phyloP scores from a whole-genome alignment of 2,797 vertebrate genomes.

The Pseudomugil gertrudae region DNA sequence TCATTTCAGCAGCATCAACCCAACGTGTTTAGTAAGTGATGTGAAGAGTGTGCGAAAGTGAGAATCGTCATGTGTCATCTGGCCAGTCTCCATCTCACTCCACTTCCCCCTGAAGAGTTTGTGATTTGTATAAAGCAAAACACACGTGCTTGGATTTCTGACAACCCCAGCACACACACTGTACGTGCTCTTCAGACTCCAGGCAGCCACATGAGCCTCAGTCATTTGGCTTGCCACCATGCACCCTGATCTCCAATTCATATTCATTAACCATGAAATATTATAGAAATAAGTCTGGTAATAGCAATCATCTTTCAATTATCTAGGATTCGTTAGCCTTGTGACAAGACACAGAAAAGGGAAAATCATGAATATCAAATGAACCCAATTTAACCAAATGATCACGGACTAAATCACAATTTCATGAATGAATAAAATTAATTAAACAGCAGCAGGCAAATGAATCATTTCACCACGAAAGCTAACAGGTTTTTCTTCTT shows the following conservation, averaged over 20 bases:
- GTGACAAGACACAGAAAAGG: constrained; percentile 76
- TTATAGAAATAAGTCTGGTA: constrained; percentile 80
- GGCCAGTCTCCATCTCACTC: constrained; percentile 43
- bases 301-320: constrained; percentile 85
- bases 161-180: constrained; percentile 9
- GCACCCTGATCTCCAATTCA: constrained; percentile 71
- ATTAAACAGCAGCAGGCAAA: constrained; percentile 75
- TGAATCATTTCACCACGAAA: constrained; percentile 66
- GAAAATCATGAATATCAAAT: constrained; percentile 84
- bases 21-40: constrained; percentile 54
- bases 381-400: constrained; percentile 80
- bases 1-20: constrained; percentile 59
- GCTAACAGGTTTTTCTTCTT: constrained; percentile 40
- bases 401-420: constrained; percentile 82
- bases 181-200: constrained; percentile 19
- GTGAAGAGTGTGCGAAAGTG: constrained; percentile 51
- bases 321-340: constrained; percentile 78
- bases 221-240: constrained; percentile 39
- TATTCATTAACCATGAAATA: constrained; percentile 81
- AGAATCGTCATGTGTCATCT: constrained; percentile 61
- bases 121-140: constrained; percentile 49
- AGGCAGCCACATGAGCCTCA: constrained; percentile 31
- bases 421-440: constrained; percentile 84
- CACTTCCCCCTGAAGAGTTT: constrained; percentile 56
- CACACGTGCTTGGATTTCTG: neutral